Conservation (phyloP, 2,888 invertebrate species). For the Nomada ruficornis region DNA sequence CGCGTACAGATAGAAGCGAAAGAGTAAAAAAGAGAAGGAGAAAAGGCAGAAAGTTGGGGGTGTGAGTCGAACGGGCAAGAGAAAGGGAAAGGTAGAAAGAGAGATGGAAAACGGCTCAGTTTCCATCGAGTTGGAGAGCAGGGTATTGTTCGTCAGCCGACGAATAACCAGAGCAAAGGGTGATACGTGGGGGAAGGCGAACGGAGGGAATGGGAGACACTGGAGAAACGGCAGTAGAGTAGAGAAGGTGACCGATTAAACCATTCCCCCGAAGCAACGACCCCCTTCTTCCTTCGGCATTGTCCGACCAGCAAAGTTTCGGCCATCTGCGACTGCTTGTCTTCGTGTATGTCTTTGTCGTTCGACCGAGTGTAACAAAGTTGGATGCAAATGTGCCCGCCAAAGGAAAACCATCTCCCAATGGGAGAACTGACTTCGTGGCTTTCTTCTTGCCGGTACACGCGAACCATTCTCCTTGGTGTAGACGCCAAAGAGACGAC, state of each 20-base stretch:
- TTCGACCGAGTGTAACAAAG: constrained; percentile 58
- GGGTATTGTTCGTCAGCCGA: constrained; percentile 63
- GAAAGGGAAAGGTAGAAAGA: constrained; percentile 19
- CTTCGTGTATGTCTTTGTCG: constrained; percentile 63
- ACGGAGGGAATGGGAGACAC: constrained; percentile 3
- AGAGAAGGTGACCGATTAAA: constrained; percentile 64
- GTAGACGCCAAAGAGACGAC: constrained; percentile 46
- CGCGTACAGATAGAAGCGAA: neutral
- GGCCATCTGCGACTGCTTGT: constrained; percentile 62
- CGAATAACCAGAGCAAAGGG: constrained; percentile 67
- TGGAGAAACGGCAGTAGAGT: constrained; percentile 24
- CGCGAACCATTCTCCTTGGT: constrained; percentile 40
- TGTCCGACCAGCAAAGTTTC: constrained; percentile 61
- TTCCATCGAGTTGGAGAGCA: constrained; percentile 60
- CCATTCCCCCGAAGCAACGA: constrained; percentile 43
- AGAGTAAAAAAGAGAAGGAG: constrained; percentile 24
- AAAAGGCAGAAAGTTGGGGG: constrained; percentile 17
- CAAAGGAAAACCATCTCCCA: constrained; percentile 42
- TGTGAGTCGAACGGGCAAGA: constrained; percentile 26
- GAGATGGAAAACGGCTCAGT: constrained; percentile 55
- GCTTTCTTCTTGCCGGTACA: constrained; percentile 44
- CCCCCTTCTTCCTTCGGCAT: constrained; percentile 54
- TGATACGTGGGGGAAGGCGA: constrained; percentile 49
- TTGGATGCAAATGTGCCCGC: constrained; percentile 61
- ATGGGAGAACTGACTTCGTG: constrained; percentile 34